These are phyloP conservation scores for Cossypha niveicapilla DNA, from an alignment of 2,797 vertebrate genomes.

Conservation along the genomic window DNA sequence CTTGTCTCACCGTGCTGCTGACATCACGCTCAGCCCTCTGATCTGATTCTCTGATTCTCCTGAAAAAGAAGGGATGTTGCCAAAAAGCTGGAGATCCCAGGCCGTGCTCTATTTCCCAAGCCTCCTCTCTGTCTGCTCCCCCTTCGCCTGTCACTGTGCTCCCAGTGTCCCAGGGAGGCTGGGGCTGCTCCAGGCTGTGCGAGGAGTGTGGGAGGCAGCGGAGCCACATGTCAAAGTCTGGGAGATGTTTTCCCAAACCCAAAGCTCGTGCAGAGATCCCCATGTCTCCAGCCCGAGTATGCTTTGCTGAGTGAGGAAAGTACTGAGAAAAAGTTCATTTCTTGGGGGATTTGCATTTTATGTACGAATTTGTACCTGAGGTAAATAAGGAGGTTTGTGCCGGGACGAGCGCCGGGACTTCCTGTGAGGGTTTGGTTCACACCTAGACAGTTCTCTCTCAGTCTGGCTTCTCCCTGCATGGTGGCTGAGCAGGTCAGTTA, in stretches of 20 bases:
- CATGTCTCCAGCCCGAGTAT: neutral
- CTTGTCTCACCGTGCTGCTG: neutral
- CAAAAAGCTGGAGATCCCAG: neutral
- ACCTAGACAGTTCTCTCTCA: slow-evolving; percentile 43
- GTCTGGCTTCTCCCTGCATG: neutral
- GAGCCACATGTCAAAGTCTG: neutral
- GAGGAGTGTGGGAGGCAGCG: neutral
- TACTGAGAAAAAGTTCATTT: neutral
- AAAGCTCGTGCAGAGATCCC: neutral
- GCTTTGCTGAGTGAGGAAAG: neutral
- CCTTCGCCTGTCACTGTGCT: neutral
- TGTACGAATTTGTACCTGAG: neutral
- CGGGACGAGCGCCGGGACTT: neutral
- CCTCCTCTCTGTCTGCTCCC: neutral
- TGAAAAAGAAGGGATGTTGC: neutral
- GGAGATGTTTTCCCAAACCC: neutral
- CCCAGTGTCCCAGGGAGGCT: neutral
- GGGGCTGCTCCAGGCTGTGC: neutral
- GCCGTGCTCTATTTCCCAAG: neutral
- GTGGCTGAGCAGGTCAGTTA: slow-evolving; percentile 11
- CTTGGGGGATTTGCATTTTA: slow-evolving; percentile 1
- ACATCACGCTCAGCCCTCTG: fast-evolving
- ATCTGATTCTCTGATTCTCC: fast-evolving
- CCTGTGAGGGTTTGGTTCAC: neutral
- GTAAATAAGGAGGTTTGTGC: neutral